Evolutionary conservation across 2,888 invertebrate species (phyloP), one percentile per base, ranked within the genome.

Genomic region (Diplolepis rosae): DNA sequence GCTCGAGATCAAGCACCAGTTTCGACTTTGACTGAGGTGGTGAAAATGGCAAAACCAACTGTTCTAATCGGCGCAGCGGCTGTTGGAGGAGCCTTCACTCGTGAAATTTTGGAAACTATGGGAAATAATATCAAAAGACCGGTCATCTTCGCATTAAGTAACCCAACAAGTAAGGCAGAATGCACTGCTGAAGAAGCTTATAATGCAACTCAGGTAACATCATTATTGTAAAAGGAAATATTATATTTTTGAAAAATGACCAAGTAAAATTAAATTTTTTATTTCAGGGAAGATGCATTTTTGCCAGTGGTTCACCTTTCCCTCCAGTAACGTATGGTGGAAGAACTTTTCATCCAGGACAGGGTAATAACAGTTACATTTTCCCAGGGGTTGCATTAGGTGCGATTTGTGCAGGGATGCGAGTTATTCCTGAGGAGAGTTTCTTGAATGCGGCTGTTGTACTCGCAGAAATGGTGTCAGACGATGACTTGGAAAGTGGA

Each of bases 121-220:
- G 97, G 92, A 13, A 90, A 91, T 66, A 91, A 93, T 86, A 97
- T 97, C 89, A 92, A 94, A 24, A 91, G 92, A 68, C 99, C 99
- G 1, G 94, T 99, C 75, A 96, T 99, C 82, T 99, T 99, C 89
- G 99, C 99, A 11, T 92, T 99, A 56, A 98, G 98, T 87, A 99
- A 99, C 91, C 99, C 99, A 68, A 99, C 99, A 68, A 93, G 93
- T 89, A 98, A 98, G 90, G 98, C 99, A 0, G 99, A 99, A 90
- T 99, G 99, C 88, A 99, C 99, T n/a, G 99, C 99, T n/a, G 96
- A 98, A 89, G 93, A 97, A 83, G 99, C 98, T 3, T 99, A 98
- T 90, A 92, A 89, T 48, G 90, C 94, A 84, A 98, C 98, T 0
- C 93, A 96, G 76, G 97, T 96, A 66, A 15, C n/a, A n/a, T n/a